Conservation (phyloP, 2,888 invertebrate genomes). For the Chaitophorus viminalis region DNA sequence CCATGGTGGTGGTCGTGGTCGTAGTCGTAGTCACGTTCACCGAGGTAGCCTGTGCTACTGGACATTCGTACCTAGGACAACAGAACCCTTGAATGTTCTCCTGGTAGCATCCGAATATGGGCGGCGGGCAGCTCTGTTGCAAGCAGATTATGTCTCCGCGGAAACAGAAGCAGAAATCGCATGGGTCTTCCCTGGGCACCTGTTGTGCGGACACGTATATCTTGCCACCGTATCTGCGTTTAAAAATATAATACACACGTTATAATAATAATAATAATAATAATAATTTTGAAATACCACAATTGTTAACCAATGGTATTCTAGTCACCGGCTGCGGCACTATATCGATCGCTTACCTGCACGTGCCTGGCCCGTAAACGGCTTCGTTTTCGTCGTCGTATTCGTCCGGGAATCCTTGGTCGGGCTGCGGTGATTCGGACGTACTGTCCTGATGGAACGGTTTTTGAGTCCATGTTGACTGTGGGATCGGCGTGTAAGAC, state of each 20-base stretch:
- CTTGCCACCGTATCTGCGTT: slow-evolving; percentile 84
- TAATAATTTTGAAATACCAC: no score
- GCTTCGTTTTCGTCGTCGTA: slow-evolving; percentile 82
- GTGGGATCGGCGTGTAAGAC: slow-evolving; percentile 60
- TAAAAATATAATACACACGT: no score
- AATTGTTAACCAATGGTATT: no score
- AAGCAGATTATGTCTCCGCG: slow-evolving; percentile 94
- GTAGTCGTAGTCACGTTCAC: slow-evolving; percentile 87
- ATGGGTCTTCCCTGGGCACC: slow-evolving; percentile 92
- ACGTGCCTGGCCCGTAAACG: slow-evolving; percentile 87
- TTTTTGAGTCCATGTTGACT: slow-evolving; percentile 64
- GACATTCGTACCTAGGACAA: slow-evolving; percentile 93
- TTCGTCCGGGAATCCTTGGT: slow-evolving; percentile 70
- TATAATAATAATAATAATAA: no score
- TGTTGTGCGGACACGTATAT: slow-evolving; percentile 94
- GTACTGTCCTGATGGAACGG: slow-evolving; percentile 64
- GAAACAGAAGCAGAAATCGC: slow-evolving; percentile 97
- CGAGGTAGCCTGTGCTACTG: slow-evolving; percentile 85
- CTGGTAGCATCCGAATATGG: slow-evolving; percentile 89
- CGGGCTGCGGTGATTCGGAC: slow-evolving; percentile 62
- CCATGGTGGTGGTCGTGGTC: slow-evolving; percentile 85
- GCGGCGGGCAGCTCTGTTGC: slow-evolving; percentile 94
- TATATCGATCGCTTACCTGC: slow-evolving; percentile 69
- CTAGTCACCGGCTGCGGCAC: no score
- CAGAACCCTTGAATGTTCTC: slow-evolving; percentile 94